Conservation (phyloP, 1,140 invertebrate genomes). For the Trichogramma pretiosum region DNA sequence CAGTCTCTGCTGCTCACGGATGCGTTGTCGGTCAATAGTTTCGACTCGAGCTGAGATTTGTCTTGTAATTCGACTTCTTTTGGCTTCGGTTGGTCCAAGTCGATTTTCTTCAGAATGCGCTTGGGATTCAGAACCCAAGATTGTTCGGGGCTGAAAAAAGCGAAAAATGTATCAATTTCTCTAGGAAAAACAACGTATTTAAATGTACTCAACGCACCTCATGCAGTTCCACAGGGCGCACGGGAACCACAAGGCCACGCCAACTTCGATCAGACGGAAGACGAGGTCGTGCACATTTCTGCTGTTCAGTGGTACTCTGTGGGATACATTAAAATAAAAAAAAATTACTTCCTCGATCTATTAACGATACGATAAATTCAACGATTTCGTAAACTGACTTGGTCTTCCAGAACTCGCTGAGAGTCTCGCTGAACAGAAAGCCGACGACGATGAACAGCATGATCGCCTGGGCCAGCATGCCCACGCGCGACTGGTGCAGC, state of each 20-base stretch:
- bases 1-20: conserved; percentile 52
- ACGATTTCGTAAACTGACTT: conserved; percentile 68
- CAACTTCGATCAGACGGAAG: conserved; percentile 84
- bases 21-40: conserved; percentile 25
- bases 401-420: conserved; percentile 85
- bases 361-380: background rate
- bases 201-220: conserved; percentile 49
- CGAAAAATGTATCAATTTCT: background rate
- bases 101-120: conserved; percentile 62
- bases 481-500: conserved; percentile 79
- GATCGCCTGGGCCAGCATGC: conserved; percentile 78
- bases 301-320: conserved; percentile 74
- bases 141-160: conserved; percentile 64
- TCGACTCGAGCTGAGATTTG: conserved; percentile 28
- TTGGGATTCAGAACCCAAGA: conserved; percentile 90
- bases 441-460: conserved; percentile 76
- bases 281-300: conserved; percentile 87
- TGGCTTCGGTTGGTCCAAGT: conserved; percentile 39
- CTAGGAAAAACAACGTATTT: conserved; percentile 14
- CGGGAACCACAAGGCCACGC: conserved; percentile 90
- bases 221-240: conserved; percentile 93
- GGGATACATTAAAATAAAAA: conserved; percentile 21
- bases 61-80: conserved; percentile 51
- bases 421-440: conserved; percentile 81
- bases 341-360: no score